Base-by-base conservation (phyloP, 1,140 invertebrate genomes). In the Heliothis subflexa region DNA sequence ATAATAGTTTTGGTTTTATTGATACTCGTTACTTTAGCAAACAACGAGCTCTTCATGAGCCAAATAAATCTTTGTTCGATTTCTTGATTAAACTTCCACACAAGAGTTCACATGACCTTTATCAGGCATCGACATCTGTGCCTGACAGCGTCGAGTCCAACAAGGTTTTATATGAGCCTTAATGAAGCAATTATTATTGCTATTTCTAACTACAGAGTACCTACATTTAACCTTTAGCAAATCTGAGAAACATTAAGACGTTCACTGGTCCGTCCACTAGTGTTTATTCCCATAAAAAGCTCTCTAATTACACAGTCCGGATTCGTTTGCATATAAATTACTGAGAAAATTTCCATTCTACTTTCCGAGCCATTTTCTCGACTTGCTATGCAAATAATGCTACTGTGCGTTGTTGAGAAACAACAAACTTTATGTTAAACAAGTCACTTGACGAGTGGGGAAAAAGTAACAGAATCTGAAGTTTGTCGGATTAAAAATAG, bases 251-350 rank as follows among this genome's bases (percentile, higher is more conserved):
- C 50, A 45, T 66, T 33, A 66, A 62, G 59, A 62, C 10, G n/a
- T 45, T 66, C 50, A 64, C 47, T 55, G 47, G 14, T 7, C n/a
- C 25, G 50, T 54, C 13, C 50, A 77, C 66, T 62, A 75, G 57
- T 64, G 54, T 55, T 78, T 62, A 45, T 78, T 68, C 54, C 16
- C 45, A 66, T 71, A 70, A 82, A 85, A 85, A 87, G 72, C 83
- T 83, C 84, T 84, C 85, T 91, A 92, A 90, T 90, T 91, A 89
- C 83, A 83, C 74, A 88, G 84, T 86, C 81, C 45, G 81, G 57
- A 90, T 89, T 93, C 88, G 81, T 93, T 91, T 91, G 90, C 89
- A 94, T 94, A 89, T 89, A 92, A 94, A 94, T 94, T 86, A 88
- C 85, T 77, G 77, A 61, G 76, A 83, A 79, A 87, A 91, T 87